Percentiles rank a stretch among this genome's conserved stretches.
Conservation (phyloP, 2,113 vertebrate species). For the Oreochromis niloticus region DNA sequence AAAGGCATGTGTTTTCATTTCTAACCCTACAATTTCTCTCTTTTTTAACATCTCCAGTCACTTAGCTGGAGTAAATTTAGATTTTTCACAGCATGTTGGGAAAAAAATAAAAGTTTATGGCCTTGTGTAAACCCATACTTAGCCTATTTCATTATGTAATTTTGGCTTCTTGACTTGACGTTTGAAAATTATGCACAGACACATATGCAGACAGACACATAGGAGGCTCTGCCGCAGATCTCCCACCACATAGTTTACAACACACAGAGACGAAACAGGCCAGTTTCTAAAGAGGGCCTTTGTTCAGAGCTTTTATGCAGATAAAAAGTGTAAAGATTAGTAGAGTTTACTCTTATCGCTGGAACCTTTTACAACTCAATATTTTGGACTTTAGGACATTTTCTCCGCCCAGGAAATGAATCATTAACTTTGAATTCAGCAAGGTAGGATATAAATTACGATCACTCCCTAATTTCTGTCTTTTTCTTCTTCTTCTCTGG, state of each 20-base stretch:
- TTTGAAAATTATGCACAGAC: neutral
- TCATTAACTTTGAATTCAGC: constrained; percentile 22
- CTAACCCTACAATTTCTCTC: neutral
- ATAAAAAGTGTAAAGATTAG: constrained; percentile 8
- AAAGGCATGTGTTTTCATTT: neutral
- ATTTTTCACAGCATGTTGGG: neutral
- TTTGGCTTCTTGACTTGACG: neutral
- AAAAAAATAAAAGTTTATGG: neutral
- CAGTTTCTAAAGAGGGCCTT: neutral
- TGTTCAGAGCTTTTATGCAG: neutral
- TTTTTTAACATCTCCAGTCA: neutral
- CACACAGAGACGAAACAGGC: neutral
- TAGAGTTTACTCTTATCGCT: neutral
- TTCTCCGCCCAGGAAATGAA: neutral
- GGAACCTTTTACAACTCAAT: neutral
- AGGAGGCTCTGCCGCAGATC: neutral
- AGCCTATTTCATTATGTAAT: neutral
- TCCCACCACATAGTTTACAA: neutral
- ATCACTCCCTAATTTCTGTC: neutral
- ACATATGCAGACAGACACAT: neutral
- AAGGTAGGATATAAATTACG: constrained; percentile 5
- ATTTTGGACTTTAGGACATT: constrained; percentile 11
- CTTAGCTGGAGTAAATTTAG: neutral
- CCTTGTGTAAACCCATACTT: neutral
- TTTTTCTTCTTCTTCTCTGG: neutral